Evolutionary conservation across 37 sponge, comb jelly and placozoan species (phyloP), one percentile per base, ranked within the genome.

Genomic region (Beroe ovata): DNA sequence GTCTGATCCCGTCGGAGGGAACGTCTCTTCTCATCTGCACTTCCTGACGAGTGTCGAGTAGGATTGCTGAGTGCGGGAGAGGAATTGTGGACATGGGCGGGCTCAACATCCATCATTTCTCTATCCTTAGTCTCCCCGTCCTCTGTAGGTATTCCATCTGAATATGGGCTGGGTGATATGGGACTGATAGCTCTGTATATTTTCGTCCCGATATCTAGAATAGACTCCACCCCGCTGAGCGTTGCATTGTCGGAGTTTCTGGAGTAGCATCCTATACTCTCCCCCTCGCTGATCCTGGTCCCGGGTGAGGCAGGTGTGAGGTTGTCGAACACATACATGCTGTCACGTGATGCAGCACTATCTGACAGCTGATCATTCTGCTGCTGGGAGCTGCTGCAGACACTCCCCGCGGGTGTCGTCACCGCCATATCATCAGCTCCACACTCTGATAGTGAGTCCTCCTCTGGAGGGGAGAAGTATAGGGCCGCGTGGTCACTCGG

Each of bases 261-360:
- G 30, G 69, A 66, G 36, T 37, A 25, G 18, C 11, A 33, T 37
- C 30, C 34, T 34, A 34, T 37, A 16, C 34, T 37, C 25, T 14
- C 30, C 36, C 18, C 36, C 35, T 25, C 36, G 36, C 36, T 1
- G 18, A 11, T 25, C 69, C 34, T 18, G 11, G 6, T 11, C 11
- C 54, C 54, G 54, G 6, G 54, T 11, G 54, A 11, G 11, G 11
- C 11, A 11, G 54, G 54, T 11, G 54, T 6, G 54, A 47, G 54
- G 30, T 66, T 66, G 30, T 66, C 69, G 36, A 66, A 66, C 69
- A 66, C 30, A 18, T 66, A 66, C 69, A 29, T 25, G 30, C 69
- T 66, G 36, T 66, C 69, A 18, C 30, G 69, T 0, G 69, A 66
- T 2, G 69, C 69, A 32, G 69, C 69, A 33, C 69, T 66, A 37